Evolutionary conservation across 2,113 vertebrate genomes (phyloP).

Genomic region (Promerops cafer): DNA sequence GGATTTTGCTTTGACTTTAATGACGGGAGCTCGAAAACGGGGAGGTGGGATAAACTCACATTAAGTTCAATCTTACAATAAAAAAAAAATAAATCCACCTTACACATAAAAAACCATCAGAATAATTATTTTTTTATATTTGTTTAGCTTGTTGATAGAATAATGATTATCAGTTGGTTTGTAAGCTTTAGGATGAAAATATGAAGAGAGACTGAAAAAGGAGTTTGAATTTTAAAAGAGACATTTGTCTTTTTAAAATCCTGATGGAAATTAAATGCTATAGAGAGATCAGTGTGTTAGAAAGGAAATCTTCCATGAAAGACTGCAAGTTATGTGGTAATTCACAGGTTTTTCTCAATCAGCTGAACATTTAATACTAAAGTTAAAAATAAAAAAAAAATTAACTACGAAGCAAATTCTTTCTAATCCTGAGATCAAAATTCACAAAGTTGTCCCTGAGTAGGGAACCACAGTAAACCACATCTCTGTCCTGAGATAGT

Average conservation of each 20-base stretch:
- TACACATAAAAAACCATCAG: background rate
- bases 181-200: background rate
- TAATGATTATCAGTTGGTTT: background rate
- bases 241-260: background rate
- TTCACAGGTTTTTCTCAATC: background rate
- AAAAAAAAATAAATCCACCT: background rate
- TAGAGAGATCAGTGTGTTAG: background rate
- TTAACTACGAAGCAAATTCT: background rate
- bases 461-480: background rate
- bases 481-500: background rate
- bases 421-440: background rate
- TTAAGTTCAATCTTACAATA: background rate
- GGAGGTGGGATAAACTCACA: background rate
- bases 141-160: conserved; percentile 2
- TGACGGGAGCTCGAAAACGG: background rate
- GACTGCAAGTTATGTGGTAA: background rate
- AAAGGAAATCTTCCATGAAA: background rate
- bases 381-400: background rate
- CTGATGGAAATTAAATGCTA: background rate
- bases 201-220: background rate
- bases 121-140: background rate
- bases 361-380: background rate
- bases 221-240: background rate
- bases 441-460: background rate
- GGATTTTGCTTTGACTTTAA: conserved; percentile 72